Percentiles rank a stretch among this genome's conserved stretches.
Conservation (phyloP, 2,888 invertebrate species). For the Zaprionus lineosus region DNA sequence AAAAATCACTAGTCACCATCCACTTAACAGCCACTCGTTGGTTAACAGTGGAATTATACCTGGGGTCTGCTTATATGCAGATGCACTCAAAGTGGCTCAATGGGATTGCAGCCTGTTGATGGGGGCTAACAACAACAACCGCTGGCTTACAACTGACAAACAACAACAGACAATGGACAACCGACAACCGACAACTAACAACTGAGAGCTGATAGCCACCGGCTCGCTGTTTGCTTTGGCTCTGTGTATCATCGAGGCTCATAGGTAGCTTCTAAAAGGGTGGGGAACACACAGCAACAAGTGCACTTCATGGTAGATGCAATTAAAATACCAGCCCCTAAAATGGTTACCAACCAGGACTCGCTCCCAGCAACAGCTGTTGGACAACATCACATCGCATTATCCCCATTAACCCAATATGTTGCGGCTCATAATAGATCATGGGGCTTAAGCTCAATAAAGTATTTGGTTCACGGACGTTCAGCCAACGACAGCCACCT, state of each 20-base stretch:
- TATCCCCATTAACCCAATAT: neutral
- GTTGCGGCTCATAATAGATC: conserved; percentile 3
- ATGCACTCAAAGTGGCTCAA: conserved; percentile 33
- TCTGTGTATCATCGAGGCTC: too few species aligned
- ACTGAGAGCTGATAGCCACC: conserved; percentile 23
- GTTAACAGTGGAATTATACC: conserved; percentile 52
- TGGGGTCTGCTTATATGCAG: conserved; percentile 27
- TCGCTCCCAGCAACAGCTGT: too few species aligned
- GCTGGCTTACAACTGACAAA: too few species aligned
- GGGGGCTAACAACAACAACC: too few species aligned
- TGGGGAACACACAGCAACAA: conserved; percentile 22
- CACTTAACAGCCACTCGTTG: too few species aligned
- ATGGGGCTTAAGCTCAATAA: conserved; percentile 23
- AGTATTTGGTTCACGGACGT: conserved; percentile 53
- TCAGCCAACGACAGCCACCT: too few species aligned
- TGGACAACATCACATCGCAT: too few species aligned
- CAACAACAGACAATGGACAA: conserved; percentile 2
- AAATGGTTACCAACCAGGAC: conserved; percentile 6
- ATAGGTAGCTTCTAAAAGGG: too few species aligned
- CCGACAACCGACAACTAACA: too few species aligned
- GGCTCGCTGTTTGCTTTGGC: conserved; percentile 23
- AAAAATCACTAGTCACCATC: neutral
- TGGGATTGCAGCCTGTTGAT: conserved; percentile 1
- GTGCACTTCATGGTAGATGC: conserved; percentile 46
- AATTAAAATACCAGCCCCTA: conserved; percentile 62